These are phyloP conservation scores for Tethya wilhelma DNA, from an alignment of 37 sponge, comb jelly and placozoan genomes.

Conservation along the genomic window DNA sequence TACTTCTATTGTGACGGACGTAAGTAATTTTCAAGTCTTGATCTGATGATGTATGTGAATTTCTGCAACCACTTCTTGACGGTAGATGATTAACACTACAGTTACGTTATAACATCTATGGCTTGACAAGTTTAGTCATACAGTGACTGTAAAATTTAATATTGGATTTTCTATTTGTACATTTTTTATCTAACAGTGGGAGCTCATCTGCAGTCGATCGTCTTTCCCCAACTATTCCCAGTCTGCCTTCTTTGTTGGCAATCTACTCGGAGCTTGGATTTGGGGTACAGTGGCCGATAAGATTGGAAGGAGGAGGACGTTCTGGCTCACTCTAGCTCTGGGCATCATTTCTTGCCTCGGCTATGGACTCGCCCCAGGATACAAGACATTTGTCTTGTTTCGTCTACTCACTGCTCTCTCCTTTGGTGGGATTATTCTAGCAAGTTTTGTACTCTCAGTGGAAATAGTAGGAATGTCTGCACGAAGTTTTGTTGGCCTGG, in stretches of 20 bases:
- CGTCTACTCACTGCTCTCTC: conserved; percentile 8
- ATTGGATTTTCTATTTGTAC: too few species aligned
- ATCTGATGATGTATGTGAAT: too few species aligned
- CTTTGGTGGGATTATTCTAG: conserved; percentile 18
- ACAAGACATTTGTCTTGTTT: conserved; percentile 26
- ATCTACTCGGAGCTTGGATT: conserved; percentile 51
- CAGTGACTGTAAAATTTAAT: too few species aligned
- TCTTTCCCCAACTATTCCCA: conserved; percentile 49
- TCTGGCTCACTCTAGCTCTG: conserved; percentile 2
- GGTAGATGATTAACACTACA: too few species aligned
- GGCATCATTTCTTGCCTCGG: background rate
- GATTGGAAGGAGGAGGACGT: conserved; percentile 49
- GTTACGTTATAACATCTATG: too few species aligned
- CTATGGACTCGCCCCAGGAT: conserved; percentile 11
- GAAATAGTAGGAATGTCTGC: conserved; percentile 37
- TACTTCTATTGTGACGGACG: conserved; percentile 60
- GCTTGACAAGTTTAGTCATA: too few species aligned
- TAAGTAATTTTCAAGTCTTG: conserved; percentile 6
- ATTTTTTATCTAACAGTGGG: conserved; percentile 73
- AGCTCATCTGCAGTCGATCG: conserved; percentile 46
- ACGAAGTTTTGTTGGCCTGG: conserved; percentile 22
- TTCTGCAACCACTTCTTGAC: too few species aligned
- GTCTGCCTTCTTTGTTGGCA: conserved; percentile 55
- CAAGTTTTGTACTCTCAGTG: conserved; percentile 37
- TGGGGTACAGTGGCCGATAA: conserved; percentile 47